Evolutionary conservation across 2,888 invertebrate species (phyloP), one percentile per base, ranked within the genome.

Genomic region (Laothoe populi): DNA sequence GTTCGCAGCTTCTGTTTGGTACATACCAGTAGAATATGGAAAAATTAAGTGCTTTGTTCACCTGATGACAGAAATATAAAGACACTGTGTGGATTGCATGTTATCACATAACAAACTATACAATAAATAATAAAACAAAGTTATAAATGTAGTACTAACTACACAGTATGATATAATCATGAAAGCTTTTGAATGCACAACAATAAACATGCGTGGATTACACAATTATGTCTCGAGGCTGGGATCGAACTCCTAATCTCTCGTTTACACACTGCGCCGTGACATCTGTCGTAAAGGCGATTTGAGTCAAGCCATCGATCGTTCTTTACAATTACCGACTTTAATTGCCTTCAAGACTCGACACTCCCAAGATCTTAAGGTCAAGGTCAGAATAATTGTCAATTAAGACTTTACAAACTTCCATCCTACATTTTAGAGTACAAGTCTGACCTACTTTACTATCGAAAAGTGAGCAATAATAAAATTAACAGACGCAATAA

Each of bases 1-100:
- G 73, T 31, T 35, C 31, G 11, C 48, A 48, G 26, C 53, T 53
- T 35, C 49, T 49, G 26, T 35, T 53, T 2, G 31, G 31, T 31
- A 46, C 46, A 46, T 23, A 11, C 23, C 31, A 31, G 8, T 31
- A 31, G 23, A 35, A 21, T 19, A 11, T 16, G 35, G 53, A 53
- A 35, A 53, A 53, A 53, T 53, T 10, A 26, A 49, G 35, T 35
- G 53, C 11, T 35, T 53, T 53, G 53, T 35, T 31, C 53, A 35
- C 35, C 53, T 53, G 53, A 31, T 19, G 35, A 21, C 31, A 35
- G 53, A 19, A 11, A 31, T 53, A 19, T 11, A 19, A 53, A 10
- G 35, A 11, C 11, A 1, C 4, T 4, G 4, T 49, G 42, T 31
- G 7, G 16, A 26, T 26, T n/a, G 4, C 8, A n/a, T 49, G 49